Evolutionary conservation across 2,113 vertebrate species (phyloP).

Genomic region (Rhea americana): DNA sequence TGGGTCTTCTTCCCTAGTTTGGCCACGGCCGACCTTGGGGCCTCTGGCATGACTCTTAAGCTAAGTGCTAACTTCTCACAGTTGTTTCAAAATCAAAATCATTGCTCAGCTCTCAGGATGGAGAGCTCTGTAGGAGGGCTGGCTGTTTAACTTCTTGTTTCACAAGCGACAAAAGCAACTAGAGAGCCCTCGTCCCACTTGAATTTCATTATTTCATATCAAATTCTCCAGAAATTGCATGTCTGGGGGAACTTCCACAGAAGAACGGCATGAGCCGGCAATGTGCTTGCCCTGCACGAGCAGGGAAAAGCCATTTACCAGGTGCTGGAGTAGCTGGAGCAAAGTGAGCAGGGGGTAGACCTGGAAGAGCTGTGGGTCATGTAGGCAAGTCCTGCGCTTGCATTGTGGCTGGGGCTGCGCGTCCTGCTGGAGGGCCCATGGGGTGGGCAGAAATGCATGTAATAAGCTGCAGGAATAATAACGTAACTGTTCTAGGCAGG

Average conservation of each 20-base stretch:
- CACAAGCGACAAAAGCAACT: not conserved
- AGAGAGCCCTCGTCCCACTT: fast-evolving
- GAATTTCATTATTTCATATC: not conserved
- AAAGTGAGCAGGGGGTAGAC: not conserved
- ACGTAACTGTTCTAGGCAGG: not conserved
- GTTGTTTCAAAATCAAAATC: not conserved
- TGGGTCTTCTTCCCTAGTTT: too few species aligned
- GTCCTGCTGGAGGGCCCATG: not conserved
- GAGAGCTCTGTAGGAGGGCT: not conserved
- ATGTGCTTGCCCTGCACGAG: not conserved
- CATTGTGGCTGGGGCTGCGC: too few species aligned
- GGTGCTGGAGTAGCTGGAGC: not conserved
- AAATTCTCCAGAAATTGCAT: not conserved
- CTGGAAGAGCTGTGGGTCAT: not conserved
- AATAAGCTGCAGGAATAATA: not conserved
- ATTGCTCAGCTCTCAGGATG: not conserved
- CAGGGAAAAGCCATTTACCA: not conserved
- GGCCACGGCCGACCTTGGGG: too few species aligned
- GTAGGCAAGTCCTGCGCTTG: not conserved
- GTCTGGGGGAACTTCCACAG: not conserved
- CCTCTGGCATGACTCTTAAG: not conserved
- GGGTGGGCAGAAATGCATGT: not conserved
- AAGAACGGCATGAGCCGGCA: not conserved
- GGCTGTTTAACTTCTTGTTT: not conserved
- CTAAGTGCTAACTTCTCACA: not conserved